Evolutionary conservation across 2,113 vertebrate species (phyloP).

Genomic region (Bos taurus): ARS-UCD2.0 NC_037330.1:71534001-71534500

Average conservation of each 20-base stretch:
- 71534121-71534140: too few species aligned
- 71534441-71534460: neutral
- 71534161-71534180: too few species aligned
- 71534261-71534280: conserved; percentile 26
- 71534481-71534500: neutral
- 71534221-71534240: conserved; percentile 71
- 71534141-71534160: too few species aligned
- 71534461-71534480: neutral
- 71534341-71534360: neutral
- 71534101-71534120: neutral
- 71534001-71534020: conserved; percentile 74
- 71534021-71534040: conserved; percentile 75
- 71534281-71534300: conserved; percentile 65
- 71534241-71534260: conserved; percentile 72
- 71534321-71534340: neutral
- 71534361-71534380: neutral
- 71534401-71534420: neutral
- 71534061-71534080: conserved; percentile 81
- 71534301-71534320: conserved; percentile 5
- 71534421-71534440: neutral
- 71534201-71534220: conserved; percentile 20
- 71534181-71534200: too few species aligned
- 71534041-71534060: conserved; percentile 76
- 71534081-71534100: conserved; percentile 78
- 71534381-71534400: neutral